These are phyloP conservation scores for Maccullochella peelii DNA, from an alignment of 2,113 vertebrate species.

Conservation along the genomic window DNA sequence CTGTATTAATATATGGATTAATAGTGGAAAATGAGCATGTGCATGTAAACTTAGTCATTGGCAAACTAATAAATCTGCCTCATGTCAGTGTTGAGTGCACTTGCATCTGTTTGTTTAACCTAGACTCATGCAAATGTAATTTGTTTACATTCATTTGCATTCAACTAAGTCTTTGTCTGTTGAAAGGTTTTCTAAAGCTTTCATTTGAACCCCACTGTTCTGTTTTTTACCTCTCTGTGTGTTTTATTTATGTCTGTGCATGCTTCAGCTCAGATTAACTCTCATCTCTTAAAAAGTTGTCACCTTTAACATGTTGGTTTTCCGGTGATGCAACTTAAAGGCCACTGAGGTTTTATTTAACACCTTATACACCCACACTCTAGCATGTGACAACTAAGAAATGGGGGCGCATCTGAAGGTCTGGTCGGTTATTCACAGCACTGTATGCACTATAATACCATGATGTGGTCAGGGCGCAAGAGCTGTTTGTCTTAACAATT, in stretches of 20 bases:
- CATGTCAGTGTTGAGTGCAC: slow-evolving; percentile 40
- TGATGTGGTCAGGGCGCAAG: slow-evolving; percentile 33
- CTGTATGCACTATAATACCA: slow-evolving; percentile 27
- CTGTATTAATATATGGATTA: no score
- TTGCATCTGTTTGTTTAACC: slow-evolving; percentile 30
- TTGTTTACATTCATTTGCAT: slow-evolving; percentile 37
- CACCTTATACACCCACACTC: slow-evolving; percentile 46
- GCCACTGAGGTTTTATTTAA: slow-evolving; percentile 60
- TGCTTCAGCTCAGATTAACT: neutral
- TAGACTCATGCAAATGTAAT: slow-evolving; percentile 34
- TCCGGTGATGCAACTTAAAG: slow-evolving; percentile 70
- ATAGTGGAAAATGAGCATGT: no score
- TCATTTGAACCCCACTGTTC: neutral
- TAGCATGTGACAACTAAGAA: slow-evolving; percentile 63
- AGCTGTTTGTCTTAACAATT: slow-evolving; percentile 33
- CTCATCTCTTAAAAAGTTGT: slow-evolving; percentile 32
- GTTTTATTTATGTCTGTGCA: slow-evolving; percentile 8
- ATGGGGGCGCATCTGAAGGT: slow-evolving; percentile 31
- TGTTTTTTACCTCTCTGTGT: slow-evolving; percentile 1
- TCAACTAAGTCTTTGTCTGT: slow-evolving; percentile 20
- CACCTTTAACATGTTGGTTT: slow-evolving; percentile 65
- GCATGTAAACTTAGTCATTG: neutral
- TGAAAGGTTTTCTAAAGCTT: slow-evolving; percentile 19
- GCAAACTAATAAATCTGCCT: slow-evolving; percentile 46
- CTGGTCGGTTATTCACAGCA: slow-evolving; percentile 37